phyloP scores from a whole-genome alignment of 1,140 invertebrate species.

The Drosophila subobscura region DNA sequence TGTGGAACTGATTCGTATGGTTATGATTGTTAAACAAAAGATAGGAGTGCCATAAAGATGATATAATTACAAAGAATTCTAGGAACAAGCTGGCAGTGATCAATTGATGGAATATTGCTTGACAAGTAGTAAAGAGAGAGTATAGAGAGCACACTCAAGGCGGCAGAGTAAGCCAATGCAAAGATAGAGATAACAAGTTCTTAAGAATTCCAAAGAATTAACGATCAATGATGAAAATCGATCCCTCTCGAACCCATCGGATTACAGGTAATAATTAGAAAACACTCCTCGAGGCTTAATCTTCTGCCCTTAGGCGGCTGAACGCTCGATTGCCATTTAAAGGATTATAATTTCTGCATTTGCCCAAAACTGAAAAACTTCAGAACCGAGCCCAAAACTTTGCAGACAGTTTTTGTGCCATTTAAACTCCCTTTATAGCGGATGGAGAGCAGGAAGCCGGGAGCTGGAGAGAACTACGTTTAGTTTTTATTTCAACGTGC shows the following conservation, averaged over 20 bases:
- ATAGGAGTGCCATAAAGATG: no score
- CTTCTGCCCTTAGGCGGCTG: constrained; percentile 8
- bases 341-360: constrained; percentile 76
- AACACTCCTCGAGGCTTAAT: constrained; percentile 46
- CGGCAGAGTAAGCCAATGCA: no score
- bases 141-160: no score
- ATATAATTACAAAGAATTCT: no score
- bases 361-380: constrained; percentile 67
- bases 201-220: no score
- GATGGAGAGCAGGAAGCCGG: background rate
- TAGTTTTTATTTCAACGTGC: constrained; percentile 66
- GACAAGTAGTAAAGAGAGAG: background rate
- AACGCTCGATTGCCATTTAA: constrained; percentile 65
- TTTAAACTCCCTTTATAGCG: constrained; percentile 41
- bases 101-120: no score
- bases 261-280: constrained; percentile 31
- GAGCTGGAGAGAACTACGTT: constrained; percentile 8
- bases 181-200: no score
- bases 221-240: no score
- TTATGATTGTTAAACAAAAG: no score
- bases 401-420: constrained; percentile 78
- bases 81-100: no score
- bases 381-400: constrained; percentile 64
- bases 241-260: background rate
- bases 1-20: no score